Conservation (phyloP, 2,113 vertebrate genomes). For the Girardinichthys multiradiatus region DNA sequence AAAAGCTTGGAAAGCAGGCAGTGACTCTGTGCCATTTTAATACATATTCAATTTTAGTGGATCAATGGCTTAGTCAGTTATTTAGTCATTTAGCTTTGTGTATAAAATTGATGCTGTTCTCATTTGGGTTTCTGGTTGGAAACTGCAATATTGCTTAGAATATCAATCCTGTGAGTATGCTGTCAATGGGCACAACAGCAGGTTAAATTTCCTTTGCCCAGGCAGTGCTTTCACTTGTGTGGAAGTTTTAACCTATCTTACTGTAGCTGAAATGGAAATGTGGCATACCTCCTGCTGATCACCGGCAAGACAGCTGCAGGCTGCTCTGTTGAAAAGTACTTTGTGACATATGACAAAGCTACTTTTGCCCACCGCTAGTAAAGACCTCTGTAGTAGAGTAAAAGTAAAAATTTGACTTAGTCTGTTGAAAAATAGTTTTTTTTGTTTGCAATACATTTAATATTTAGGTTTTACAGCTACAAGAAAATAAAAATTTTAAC, state of each 20-base stretch:
- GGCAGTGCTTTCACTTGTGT: slow-evolving; percentile 17
- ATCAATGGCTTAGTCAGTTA: neutral
- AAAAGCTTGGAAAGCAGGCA: slow-evolving; percentile 5
- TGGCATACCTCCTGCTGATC: slow-evolving; percentile 40
- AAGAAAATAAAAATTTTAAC: no score
- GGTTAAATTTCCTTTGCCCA: slow-evolving; percentile 25
- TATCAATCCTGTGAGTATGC: slow-evolving; percentile 22
- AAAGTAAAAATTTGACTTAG: no score
- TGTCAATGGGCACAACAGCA: slow-evolving; percentile 34
- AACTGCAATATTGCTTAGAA: slow-evolving; percentile 11
- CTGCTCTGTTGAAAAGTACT: slow-evolving; percentile 5
- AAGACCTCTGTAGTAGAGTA: neutral
- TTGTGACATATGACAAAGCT: slow-evolving; percentile 15
- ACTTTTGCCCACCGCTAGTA: slow-evolving; percentile 10
- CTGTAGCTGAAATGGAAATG: slow-evolving; percentile 34
- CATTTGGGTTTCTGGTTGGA: slow-evolving; percentile 31
- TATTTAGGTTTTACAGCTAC: no score
- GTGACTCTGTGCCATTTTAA: neutral
- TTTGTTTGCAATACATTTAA: no score
- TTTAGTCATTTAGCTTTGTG: slow-evolving; percentile 4
- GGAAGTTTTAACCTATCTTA: slow-evolving; percentile 41
- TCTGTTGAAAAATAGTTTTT: no score
- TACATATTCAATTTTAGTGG: neutral
- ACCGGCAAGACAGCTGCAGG: slow-evolving; percentile 10
- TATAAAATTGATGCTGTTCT: slow-evolving; percentile 2